These are phyloP conservation scores for Hyles lineata DNA, from an alignment of 2,888 invertebrate species.

Conservation along the genomic window DNA sequence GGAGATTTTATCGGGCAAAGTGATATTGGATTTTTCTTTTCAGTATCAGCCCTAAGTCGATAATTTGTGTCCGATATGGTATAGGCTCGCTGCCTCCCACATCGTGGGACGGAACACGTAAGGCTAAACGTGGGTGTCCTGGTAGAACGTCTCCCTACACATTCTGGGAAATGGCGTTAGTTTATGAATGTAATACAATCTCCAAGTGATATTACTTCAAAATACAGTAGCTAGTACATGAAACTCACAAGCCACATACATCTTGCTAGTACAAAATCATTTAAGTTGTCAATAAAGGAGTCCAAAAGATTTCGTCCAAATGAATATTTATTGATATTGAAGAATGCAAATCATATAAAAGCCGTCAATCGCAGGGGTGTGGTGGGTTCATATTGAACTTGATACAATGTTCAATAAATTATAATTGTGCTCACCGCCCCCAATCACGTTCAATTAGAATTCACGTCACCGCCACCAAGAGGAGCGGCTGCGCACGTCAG, in stretches of 20 bases:
- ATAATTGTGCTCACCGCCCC: slow-evolving; percentile 54
- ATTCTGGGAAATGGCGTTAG: no score
- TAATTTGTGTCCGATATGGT: no score
- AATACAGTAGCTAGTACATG: no score
- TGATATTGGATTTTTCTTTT: no score
- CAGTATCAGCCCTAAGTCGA: no score
- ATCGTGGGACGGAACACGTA: no score
- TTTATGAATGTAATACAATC: no score
- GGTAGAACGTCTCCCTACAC: no score
- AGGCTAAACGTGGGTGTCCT: no score
- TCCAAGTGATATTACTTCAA: no score
- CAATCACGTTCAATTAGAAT: slow-evolving; percentile 63
- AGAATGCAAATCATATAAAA: background rate
- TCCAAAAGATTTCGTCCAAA: background rate
- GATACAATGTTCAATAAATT: slow-evolving; percentile 51
- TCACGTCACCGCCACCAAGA: slow-evolving; percentile 41
- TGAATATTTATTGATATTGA: slow-evolving; percentile 8
- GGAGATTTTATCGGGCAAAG: no score
- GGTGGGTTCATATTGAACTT: slow-evolving; percentile 41
- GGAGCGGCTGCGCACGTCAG: slow-evolving; percentile 47
- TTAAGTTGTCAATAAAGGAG: background rate
- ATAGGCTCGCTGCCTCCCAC: no score
- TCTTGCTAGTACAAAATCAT: background rate
- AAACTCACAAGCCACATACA: background rate
- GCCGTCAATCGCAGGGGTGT: slow-evolving; percentile 44